Evolutionary conservation across 2,888 invertebrate genomes (phyloP).

Genomic region (Silvanus unidentatus): DNA sequence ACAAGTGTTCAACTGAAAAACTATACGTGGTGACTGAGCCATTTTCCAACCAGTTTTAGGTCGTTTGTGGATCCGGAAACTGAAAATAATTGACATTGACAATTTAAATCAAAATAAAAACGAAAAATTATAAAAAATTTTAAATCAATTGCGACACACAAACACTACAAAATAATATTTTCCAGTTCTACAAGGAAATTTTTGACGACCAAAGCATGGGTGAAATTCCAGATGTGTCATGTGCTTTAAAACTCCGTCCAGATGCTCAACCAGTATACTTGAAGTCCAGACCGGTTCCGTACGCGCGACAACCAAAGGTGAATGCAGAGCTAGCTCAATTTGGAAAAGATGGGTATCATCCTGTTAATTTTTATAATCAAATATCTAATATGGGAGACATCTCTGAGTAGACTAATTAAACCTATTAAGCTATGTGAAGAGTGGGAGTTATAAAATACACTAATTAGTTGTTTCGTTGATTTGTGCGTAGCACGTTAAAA

Average conservation of each 20-base stretch:
- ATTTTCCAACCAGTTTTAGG: neutral
- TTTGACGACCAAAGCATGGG: neutral
- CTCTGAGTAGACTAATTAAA: no score
- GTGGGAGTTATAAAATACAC: no score
- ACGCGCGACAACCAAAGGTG: neutral
- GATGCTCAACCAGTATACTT: neutral
- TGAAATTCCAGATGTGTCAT: neutral
- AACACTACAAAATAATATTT: neutral
- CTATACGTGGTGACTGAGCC: neutral
- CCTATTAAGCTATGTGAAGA: no score
- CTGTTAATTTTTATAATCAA: no score
- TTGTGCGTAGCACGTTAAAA: no score
- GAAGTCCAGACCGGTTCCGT: neutral
- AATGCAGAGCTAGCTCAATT: neutral
- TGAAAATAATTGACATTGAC: neutral
- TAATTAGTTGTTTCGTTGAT: no score
- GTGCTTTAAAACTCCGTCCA: neutral
- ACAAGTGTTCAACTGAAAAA: neutral
- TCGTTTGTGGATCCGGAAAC: neutral
- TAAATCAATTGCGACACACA: no score
- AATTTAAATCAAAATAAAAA: neutral
- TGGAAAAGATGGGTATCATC: neutral
- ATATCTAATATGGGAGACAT: no score
- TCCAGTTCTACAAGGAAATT: neutral
- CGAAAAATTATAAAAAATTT: neutral